Conservation (phyloP, 2,797 vertebrate species). For the Manis pentadactyla region DNA sequence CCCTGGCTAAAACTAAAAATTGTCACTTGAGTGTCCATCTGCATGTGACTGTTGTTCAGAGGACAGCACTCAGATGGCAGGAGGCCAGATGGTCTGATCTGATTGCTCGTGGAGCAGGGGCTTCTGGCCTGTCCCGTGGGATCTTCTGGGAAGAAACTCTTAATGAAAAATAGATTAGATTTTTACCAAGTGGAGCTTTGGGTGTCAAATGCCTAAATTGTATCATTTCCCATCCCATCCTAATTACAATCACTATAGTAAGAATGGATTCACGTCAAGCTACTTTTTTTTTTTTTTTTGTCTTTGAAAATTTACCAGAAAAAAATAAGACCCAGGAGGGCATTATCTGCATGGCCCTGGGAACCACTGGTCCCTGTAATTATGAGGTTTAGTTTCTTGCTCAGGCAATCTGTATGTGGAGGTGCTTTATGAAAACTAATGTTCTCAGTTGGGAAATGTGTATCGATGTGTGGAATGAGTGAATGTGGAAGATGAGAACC, state of each 20-base stretch:
- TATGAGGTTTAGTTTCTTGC: not conserved
- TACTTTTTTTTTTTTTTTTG: not conserved
- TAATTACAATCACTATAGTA: constrained; percentile 53
- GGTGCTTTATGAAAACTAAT: not conserved
- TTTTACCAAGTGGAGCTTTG: constrained; percentile 71
- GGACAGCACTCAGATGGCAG: constrained; percentile 39
- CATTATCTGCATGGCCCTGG: not conserved
- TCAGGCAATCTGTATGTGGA: not conserved
- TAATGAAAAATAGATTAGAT: constrained; percentile 80
- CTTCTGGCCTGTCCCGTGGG: constrained; percentile 35
- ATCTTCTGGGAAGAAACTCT: constrained; percentile 61
- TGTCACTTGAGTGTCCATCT: not conserved
- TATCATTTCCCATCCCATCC: constrained; percentile 59
- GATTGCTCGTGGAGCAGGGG: constrained; percentile 7
- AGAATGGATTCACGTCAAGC: constrained; percentile 47
- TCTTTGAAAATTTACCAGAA: constrained; percentile 24
- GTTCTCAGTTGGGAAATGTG: constrained; percentile 14
- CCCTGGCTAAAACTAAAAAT: not conserved
- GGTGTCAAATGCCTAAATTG: constrained; percentile 49
- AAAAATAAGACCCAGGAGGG: not conserved
- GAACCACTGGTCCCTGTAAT: not conserved
- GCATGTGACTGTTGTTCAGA: constrained; percentile 30
- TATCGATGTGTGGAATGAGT: too few relatives aligned
- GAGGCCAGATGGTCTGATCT: constrained; percentile 18
- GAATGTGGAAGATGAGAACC: not conserved